These are phyloP conservation scores for Zoanthus sansibaricus DNA, from an alignment of 92 coral and sea anemone genomes.

Conservation along the genomic window DNA sequence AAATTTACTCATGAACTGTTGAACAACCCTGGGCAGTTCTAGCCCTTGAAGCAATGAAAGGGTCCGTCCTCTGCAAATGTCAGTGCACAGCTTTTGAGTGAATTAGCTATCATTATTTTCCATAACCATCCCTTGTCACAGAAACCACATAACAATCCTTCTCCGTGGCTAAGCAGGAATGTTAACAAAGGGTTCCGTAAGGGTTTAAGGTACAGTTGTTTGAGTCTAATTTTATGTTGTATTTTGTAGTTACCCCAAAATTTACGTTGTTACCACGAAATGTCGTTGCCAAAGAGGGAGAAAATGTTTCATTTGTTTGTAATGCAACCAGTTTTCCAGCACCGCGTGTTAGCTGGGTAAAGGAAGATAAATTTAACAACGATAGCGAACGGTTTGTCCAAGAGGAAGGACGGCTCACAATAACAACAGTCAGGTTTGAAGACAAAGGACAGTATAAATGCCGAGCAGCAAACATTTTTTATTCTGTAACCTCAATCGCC, in stretches of 20 bases:
- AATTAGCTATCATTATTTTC: too few species aligned
- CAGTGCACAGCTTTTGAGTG: too few species aligned
- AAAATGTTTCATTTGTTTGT: neutral
- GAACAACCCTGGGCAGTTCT: too few species aligned
- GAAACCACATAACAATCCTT: too few species aligned
- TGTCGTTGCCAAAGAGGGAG: constrained; percentile 15
- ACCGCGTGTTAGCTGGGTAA: constrained; percentile 18
- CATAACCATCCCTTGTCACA: too few species aligned
- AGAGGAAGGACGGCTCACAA: neutral
- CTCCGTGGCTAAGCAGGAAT: too few species aligned
- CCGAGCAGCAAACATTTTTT: constrained; percentile 10
- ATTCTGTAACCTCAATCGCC: neutral
- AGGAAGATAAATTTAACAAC: neutral
- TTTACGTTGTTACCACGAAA: constrained; percentile 25
- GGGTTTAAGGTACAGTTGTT: too few species aligned
- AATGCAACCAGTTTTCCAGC: constrained; percentile 14
- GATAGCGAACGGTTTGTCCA: constrained; percentile 1
- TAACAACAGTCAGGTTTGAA: constrained; percentile 13
- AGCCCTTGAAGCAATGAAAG: too few species aligned
- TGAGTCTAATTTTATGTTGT: too few species aligned
- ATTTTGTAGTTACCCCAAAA: constrained; percentile 10
- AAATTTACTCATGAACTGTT: too few species aligned
- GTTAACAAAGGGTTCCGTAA: too few species aligned
- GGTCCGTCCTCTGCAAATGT: too few species aligned
- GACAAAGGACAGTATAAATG: constrained; percentile 25